Conservation (phyloP, 2,797 vertebrate species). For the Prionace glauca region DNA sequence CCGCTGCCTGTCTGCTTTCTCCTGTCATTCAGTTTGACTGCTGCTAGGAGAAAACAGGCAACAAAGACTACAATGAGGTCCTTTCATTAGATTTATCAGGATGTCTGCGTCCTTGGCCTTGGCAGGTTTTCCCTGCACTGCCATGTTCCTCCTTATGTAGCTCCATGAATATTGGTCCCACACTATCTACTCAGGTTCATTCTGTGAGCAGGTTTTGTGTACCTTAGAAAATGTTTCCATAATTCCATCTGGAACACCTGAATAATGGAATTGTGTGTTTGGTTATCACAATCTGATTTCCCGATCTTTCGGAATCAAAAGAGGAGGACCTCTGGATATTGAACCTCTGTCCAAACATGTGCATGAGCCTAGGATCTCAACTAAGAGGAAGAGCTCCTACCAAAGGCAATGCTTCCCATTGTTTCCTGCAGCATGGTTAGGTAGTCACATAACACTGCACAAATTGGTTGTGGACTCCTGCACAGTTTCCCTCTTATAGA, state of each 20-base stretch:
- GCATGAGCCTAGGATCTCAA: background rate
- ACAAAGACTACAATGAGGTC: background rate
- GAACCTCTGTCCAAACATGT: background rate
- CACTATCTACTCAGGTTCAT: background rate
- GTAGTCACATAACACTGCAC: background rate
- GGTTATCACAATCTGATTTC: background rate
- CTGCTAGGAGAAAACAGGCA: background rate
- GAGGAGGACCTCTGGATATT: background rate
- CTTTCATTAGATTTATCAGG: background rate
- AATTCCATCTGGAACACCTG: background rate
- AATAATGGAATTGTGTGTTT: background rate
- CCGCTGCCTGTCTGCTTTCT: background rate
- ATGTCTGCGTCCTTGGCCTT: background rate
- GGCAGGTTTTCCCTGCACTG: background rate
- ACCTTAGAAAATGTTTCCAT: background rate
- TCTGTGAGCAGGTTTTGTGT: background rate
- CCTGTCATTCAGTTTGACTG: background rate
- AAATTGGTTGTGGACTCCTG: background rate
- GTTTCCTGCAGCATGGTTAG: background rate
- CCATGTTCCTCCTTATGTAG: too few relatives aligned
- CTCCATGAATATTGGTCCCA: background rate
- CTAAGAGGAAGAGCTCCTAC: background rate
- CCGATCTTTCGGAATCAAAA: background rate
- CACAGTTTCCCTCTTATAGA: background rate
- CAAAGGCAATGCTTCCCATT: background rate